Conservation (phyloP, 2,888 invertebrate species). For the Chromoteleia sp. region DNA sequence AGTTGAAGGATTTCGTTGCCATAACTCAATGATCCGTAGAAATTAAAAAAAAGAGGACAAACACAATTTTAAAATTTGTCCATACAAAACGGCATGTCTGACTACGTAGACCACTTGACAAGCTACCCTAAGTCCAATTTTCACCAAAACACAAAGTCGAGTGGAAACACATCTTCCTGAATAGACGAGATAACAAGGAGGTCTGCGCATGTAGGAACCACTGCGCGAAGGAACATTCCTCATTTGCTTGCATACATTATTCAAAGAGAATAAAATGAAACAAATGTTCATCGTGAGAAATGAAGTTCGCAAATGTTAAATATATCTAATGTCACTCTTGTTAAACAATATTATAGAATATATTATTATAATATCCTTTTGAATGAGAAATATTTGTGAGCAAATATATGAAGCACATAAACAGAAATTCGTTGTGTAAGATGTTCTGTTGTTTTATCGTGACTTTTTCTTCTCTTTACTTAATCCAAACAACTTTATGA, state of each 20-base stretch:
- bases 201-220: slow-evolving; percentile 52
- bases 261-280: slow-evolving; percentile 28
- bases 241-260: slow-evolving; percentile 69
- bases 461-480: too few relatives aligned
- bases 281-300: slow-evolving; percentile 29
- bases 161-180: slow-evolving; percentile 63
- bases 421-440: too few relatives aligned
- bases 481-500: too few relatives aligned
- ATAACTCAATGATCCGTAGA: slow-evolving; percentile 30
- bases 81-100: slow-evolving; percentile 47
- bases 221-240: slow-evolving; percentile 58
- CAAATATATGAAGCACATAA: slow-evolving; percentile 19
- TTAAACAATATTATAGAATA: slow-evolving; percentile 34
- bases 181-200: slow-evolving; percentile 69
- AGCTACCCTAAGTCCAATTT: slow-evolving; percentile 57
- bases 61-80: slow-evolving; percentile 44
- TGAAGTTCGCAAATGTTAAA: slow-evolving; percentile 44
- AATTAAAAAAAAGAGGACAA: slow-evolving; percentile 34
- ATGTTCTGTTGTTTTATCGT: too few relatives aligned
- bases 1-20: slow-evolving; percentile 17
- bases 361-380: slow-evolving; percentile 33
- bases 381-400: slow-evolving; percentile 17
- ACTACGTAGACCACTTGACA: slow-evolving; percentile 61
- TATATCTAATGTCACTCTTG: slow-evolving; percentile 36
- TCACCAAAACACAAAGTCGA: slow-evolving; percentile 64